Evolutionary conservation across 2,888 invertebrate genomes (phyloP), one percentile per base, ranked within the genome.

Genomic region (Cryptophagus acutangulus): DNA sequence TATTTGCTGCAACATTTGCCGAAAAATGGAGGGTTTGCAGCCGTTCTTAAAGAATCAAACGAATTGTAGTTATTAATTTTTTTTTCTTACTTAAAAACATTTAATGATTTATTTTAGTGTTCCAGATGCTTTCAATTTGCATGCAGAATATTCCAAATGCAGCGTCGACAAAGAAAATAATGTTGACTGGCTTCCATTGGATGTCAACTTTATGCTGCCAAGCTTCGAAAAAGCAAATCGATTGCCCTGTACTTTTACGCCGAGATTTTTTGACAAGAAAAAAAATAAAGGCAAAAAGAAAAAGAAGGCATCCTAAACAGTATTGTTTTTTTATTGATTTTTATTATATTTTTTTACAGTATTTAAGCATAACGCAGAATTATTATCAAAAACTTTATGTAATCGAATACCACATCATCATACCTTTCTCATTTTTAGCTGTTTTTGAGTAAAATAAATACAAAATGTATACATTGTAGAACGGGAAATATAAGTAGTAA

Each of bases 1-100:
- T 67, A 66, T 45, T 30, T 67, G 17, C 46, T 67, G 29, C 57
- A 57, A 35, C 62, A 64, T 41, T 39, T 54, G 18, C 51, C 58
- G 3, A 64, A 62, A 45, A 48, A 62, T 35, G 65, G 57, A 17
- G 38, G 57, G 1, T 66, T 65, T 54, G 50, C 57, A 8, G 38
- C 55, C 2, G 34, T 64, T 33, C 36, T 60, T 25, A 50, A 57
- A 46, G 54, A 52, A 34, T 35, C 29, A 16, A 17, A n/a, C 10
- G n/a, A 3, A 26, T 26, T 20, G 9, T 20, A 6, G 9, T 6
- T 20, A 20, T 6, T 6, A 20, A 20, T 20, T 5, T 6, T 20
- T 20, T 5, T 20, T 20, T 20, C 6, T 20, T 9, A 6, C 9
- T 9, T 6, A 9, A 20, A 6, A 20, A 20, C 9, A 6, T 5